These are phyloP conservation scores for Coreius guichenoti DNA, from an alignment of 2,797 vertebrate genomes.

Conservation along the genomic window DNA sequence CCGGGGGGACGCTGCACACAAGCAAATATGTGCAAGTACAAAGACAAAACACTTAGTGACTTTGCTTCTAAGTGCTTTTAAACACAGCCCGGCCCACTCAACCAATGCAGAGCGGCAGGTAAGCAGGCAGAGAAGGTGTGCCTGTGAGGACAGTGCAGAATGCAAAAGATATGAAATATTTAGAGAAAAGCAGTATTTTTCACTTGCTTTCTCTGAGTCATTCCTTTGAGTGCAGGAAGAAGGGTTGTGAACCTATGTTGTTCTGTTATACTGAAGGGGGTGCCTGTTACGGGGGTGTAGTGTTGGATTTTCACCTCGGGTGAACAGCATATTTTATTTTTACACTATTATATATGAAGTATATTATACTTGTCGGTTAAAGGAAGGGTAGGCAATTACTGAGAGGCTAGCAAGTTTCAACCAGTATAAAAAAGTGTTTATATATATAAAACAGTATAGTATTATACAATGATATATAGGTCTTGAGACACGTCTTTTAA, in stretches of 20 bases:
- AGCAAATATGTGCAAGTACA: constrained; percentile 28
- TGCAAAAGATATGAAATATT: constrained; percentile 63
- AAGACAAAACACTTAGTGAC: constrained; percentile 60
- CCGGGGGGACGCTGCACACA: constrained; percentile 14
- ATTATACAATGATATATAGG: too few relatives aligned
- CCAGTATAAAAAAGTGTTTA: too few relatives aligned
- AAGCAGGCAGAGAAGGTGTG: constrained; percentile 52
- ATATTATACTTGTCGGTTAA: neutral
- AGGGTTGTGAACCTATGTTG: constrained; percentile 32
- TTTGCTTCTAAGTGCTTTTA: constrained; percentile 56
- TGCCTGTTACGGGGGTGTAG: constrained; percentile 33
- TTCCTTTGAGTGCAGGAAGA: constrained; percentile 36
- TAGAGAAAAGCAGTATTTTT: constrained; percentile 52
- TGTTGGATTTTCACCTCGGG: constrained; percentile 29
- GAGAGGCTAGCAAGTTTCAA: too few relatives aligned
- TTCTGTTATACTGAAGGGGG: constrained; percentile 26
- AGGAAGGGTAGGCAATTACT: neutral
- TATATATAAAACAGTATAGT: too few relatives aligned
- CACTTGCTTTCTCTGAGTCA: constrained; percentile 40
- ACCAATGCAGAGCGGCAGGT: constrained; percentile 61
- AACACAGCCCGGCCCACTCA: constrained; percentile 57
- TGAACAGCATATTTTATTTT: constrained; percentile 29
- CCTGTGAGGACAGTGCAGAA: constrained; percentile 55
- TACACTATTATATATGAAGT: constrained; percentile 21
- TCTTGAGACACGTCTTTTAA: too few relatives aligned